Evolutionary conservation across 2,797 vertebrate genomes (phyloP).

Genomic region (Eulemur rubriventer): DNA sequence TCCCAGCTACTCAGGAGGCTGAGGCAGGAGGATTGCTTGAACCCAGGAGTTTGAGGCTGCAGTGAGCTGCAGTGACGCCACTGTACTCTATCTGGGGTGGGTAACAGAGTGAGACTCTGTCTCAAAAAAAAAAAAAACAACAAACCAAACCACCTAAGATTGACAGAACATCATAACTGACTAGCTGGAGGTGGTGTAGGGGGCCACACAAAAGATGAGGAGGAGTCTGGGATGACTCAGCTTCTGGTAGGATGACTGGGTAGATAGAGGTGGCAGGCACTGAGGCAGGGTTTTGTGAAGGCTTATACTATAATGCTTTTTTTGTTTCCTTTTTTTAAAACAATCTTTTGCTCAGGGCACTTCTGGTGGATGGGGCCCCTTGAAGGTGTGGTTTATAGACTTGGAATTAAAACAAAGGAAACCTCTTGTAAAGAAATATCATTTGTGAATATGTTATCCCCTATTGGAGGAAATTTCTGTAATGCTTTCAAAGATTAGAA

Average conservation of each 20-base stretch:
- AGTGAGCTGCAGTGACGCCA: background rate
- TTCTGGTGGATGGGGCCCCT: background rate
- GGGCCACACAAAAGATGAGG: background rate
- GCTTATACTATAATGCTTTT: background rate
- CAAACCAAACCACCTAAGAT: too few relatives aligned
- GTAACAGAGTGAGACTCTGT: background rate
- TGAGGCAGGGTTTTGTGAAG: background rate
- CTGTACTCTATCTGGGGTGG: background rate
- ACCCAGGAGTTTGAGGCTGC: background rate
- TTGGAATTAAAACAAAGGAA: slow-evolving; percentile 29
- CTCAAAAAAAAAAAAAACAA: too few relatives aligned
- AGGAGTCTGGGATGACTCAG: background rate
- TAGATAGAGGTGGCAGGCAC: background rate
- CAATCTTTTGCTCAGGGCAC: background rate
- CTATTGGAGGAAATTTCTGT: slow-evolving; percentile 4
- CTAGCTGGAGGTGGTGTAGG: background rate
- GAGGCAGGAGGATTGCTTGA: background rate
- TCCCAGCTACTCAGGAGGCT: background rate
- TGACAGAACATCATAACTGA: background rate
- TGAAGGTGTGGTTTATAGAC: background rate
- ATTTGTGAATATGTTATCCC: background rate
- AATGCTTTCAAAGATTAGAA: background rate
- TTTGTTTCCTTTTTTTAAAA: too few relatives aligned
- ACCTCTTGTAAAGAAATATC: background rate
- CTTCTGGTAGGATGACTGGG: background rate